These are phyloP conservation scores for Lasiurus borealis DNA, from an alignment of 2,113 vertebrate genomes.

Conservation along the genomic window DNA sequence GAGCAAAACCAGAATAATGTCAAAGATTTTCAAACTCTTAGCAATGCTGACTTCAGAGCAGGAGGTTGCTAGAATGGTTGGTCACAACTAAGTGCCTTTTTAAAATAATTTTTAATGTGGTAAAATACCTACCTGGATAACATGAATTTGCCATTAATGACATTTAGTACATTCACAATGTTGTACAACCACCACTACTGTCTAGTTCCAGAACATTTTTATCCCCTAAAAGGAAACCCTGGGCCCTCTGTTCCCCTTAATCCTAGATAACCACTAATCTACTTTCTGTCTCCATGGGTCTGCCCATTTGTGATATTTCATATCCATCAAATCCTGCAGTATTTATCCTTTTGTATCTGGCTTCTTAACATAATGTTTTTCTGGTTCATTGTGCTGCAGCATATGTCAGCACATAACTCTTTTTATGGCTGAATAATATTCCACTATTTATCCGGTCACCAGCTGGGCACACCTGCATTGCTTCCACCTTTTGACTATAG, in stretches of 20 bases:
- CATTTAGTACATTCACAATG: no score
- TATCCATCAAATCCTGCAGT: rapidly evolving
- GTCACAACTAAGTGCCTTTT: no score
- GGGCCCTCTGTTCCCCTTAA: rapidly evolving
- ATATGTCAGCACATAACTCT: rapidly evolving
- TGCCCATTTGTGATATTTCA: background rate
- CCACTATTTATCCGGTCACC: rapidly evolving
- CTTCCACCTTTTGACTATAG: background rate
- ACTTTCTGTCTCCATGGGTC: background rate
- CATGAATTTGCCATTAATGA: background rate
- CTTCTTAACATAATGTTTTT: background rate
- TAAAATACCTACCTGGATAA: background rate
- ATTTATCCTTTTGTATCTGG: background rate
- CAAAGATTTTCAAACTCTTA: background rate
- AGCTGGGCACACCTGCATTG: no score
- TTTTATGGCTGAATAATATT: background rate
- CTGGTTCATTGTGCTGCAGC: background rate
- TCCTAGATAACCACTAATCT: background rate
- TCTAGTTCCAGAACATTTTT: background rate
- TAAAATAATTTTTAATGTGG: background rate
- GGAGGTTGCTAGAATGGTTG: rapidly evolving
- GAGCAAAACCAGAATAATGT: background rate
- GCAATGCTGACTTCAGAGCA: rapidly evolving
- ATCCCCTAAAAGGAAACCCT: background rate
- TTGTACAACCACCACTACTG: no score